phyloP scores from a whole-genome alignment of 1,140 invertebrate genomes.

The Anastatus disparis region DNA sequence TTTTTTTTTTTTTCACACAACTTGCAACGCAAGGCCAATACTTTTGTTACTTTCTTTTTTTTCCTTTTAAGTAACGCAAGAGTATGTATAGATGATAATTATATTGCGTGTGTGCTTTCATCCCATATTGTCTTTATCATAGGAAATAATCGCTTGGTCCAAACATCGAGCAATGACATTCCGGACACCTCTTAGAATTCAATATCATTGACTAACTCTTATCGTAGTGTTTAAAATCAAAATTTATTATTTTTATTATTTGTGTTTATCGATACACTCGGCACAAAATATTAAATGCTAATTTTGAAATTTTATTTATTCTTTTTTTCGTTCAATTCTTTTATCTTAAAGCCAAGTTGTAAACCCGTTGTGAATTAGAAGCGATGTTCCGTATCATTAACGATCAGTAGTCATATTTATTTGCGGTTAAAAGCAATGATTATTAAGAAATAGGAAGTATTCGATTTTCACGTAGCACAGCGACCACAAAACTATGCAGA shows the following conservation, averaged over 20 bases:
- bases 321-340: no score
- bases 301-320: no score
- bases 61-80: no score
- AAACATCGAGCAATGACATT: not conserved
- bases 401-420: not conserved
- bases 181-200: not conserved
- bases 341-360: no score
- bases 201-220: not conserved
- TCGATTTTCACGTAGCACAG: not conserved
- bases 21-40: no score
- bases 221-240: not conserved
- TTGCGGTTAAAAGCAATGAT: not conserved
- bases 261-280: not conserved
- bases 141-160: not conserved
- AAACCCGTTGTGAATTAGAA: not conserved
- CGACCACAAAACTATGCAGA: not conserved
- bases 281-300: constrained; percentile 6
- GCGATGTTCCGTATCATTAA: not conserved
- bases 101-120: not conserved
- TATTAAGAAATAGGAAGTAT: not conserved
- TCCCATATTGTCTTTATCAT: constrained; percentile 14
- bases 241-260: no score
- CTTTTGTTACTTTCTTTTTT: not conserved
- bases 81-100: not conserved
- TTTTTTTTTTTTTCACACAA: no score